These are phyloP conservation scores for Dione vanillae DNA, from an alignment of 2,888 invertebrate genomes.

Conservation along the genomic window DNA sequence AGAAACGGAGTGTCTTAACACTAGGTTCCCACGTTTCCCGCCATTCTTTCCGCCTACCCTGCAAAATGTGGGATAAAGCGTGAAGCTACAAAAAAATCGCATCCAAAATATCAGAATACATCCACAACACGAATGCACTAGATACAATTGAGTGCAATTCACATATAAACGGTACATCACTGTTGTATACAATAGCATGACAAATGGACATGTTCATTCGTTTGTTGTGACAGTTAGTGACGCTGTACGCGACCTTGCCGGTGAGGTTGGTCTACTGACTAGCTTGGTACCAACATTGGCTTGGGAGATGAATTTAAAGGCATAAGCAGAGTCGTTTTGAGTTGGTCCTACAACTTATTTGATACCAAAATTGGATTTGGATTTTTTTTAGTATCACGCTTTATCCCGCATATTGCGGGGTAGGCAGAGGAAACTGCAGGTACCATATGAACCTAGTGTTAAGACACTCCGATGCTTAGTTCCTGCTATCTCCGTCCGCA, in stretches of 20 bases:
- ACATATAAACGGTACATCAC: not conserved
- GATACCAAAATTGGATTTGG: not conserved
- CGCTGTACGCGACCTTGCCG: slow-evolving; percentile 11
- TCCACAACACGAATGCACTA: not conserved
- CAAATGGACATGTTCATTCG: slow-evolving; percentile 21
- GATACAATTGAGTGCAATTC: not conserved
- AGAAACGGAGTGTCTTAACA: no score
- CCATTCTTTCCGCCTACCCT: no score
- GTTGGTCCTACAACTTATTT: not conserved
- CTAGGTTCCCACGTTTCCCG: no score
- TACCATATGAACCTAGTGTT: not conserved
- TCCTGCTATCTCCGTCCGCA: no score
- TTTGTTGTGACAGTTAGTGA: slow-evolving; percentile 27
- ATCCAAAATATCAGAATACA: not conserved
- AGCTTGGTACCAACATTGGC: not conserved
- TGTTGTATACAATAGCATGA: slow-evolving; percentile 26
- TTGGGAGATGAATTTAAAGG: no score
- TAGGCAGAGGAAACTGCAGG: not conserved
- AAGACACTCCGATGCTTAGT: not conserved
- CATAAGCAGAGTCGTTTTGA: no score
- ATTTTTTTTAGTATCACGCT: no score
- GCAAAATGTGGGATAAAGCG: no score
- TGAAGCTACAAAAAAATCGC: no score
- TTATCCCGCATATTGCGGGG: not conserved
- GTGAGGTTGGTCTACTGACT: not conserved